Evolutionary conservation across 2,797 vertebrate species (phyloP).

Genomic region (Labeo calbasu): DNA sequence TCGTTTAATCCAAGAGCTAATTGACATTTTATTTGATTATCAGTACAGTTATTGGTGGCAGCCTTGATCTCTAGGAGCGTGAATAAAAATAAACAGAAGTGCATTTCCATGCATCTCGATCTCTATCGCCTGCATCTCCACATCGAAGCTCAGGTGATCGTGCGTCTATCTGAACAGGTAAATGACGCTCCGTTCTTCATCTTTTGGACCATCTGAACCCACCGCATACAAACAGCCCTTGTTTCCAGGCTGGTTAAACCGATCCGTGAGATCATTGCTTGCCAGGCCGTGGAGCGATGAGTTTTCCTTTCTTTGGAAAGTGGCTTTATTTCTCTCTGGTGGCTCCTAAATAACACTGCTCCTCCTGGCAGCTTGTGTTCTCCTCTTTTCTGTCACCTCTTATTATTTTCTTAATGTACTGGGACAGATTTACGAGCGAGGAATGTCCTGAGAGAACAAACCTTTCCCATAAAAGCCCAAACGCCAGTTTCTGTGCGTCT

Average conservation of each 20-base stretch:
- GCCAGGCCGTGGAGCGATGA: constrained; percentile 57
- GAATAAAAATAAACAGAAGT: background rate
- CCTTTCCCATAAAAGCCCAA: constrained; percentile 37
- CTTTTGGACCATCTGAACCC: background rate
- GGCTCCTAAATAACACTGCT: constrained; percentile 56
- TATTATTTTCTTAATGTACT: constrained; percentile 55
- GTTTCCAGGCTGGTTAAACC: constrained; percentile 61
- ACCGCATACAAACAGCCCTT: constrained; percentile 43
- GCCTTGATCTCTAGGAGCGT: background rate
- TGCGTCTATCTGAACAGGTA: background rate
- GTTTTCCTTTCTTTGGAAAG: constrained; percentile 64
- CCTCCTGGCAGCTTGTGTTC: constrained; percentile 47
- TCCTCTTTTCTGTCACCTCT: constrained; percentile 53
- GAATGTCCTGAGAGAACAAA: constrained; percentile 51
- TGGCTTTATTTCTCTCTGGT: constrained; percentile 52
- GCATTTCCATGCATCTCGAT: background rate
- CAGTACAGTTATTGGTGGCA: background rate
- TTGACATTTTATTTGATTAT: background rate
- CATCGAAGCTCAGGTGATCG: background rate
- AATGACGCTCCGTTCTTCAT: background rate
- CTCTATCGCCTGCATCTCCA: background rate
- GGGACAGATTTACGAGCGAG: constrained; percentile 58
- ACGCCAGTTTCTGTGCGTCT: constrained; percentile 32
- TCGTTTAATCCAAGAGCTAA: no score
- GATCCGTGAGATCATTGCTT: constrained; percentile 51